Evolutionary conservation across 1,140 invertebrate species (phyloP).

Genomic region (Drosophila burlai): DNA sequence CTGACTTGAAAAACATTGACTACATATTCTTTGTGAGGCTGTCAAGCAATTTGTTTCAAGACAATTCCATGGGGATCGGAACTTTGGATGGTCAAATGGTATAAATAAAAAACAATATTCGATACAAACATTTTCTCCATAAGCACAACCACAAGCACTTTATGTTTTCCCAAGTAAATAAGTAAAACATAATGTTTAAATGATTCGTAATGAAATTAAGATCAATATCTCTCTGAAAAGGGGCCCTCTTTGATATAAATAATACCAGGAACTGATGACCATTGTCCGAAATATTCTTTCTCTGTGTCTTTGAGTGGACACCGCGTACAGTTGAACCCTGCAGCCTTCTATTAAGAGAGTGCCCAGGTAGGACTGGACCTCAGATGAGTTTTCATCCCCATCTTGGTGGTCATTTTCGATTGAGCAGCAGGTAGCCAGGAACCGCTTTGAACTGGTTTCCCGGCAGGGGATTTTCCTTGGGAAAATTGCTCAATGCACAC

Average conservation of each 20-base stretch:
- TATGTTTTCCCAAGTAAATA: neutral
- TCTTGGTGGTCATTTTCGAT: constrained; percentile 1
- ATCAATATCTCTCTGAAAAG: neutral
- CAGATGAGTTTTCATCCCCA: constrained; percentile 17
- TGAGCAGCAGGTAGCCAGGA: constrained; percentile 35
- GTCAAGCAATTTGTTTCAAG: too few species aligned
- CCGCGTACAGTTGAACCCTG: constrained; percentile 35
- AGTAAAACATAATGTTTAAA: neutral
- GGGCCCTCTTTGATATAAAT: neutral
- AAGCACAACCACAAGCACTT: neutral
- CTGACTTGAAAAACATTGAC: too few species aligned
- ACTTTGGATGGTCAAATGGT: neutral
- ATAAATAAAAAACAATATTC: neutral
- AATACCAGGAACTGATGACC: neutral
- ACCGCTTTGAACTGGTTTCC: constrained; percentile 33
- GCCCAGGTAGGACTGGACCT: constrained; percentile 16
- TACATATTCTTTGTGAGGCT: too few species aligned
- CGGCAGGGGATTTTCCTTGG: constrained; percentile 2
- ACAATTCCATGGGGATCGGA: too few species aligned
- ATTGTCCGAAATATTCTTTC: too few species aligned
- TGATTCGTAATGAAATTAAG: neutral
- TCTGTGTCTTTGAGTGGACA: neutral
- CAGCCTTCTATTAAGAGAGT: too few species aligned
- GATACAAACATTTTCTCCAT: neutral
- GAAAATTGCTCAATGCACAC: constrained; percentile 8